phyloP scores from a whole-genome alignment of 1,140 invertebrate species.

The Galleria mellonella region DNA sequence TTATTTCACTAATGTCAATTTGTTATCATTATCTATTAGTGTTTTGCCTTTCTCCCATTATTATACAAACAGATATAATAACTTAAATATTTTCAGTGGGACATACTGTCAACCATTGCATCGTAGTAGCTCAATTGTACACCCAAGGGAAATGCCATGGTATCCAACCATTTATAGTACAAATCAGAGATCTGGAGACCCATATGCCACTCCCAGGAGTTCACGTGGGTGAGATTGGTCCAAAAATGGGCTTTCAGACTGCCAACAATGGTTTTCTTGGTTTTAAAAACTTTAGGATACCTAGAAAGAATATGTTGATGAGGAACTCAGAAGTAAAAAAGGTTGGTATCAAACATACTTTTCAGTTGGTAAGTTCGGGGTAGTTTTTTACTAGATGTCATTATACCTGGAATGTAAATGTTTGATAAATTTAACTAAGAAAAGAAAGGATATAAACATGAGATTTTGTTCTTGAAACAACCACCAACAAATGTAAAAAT shows the following conservation, averaged over 20 bases:
- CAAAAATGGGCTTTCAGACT: slow-evolving; percentile 90
- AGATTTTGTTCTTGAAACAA: too few relatives aligned
- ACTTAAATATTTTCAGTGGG: slow-evolving; percentile 79
- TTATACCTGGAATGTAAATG: too few relatives aligned
- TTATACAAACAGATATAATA: too few relatives aligned
- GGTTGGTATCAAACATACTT: slow-evolving; percentile 29
- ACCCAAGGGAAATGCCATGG: slow-evolving; percentile 87
- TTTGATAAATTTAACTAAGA: too few relatives aligned
- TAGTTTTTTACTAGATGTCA: too few relatives aligned
- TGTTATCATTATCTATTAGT: too few relatives aligned
- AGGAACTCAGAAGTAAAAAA: slow-evolving; percentile 88
- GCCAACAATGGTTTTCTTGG: slow-evolving; percentile 93
- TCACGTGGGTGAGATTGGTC: slow-evolving; percentile 93
- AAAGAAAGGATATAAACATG: too few relatives aligned
- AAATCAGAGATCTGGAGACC: slow-evolving; percentile 88
- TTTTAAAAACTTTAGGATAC: slow-evolving; percentile 89
- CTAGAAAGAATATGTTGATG: slow-evolving; percentile 91
- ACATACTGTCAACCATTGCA: slow-evolving; percentile 90
- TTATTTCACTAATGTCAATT: too few relatives aligned
- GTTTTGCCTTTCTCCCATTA: too few relatives aligned
- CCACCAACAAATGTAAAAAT: too few relatives aligned
- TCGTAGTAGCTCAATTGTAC: slow-evolving; percentile 90
- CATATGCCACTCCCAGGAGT: slow-evolving; percentile 89
- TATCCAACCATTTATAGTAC: slow-evolving; percentile 93
- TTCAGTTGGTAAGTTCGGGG: too few relatives aligned